Evolutionary conservation across 2,113 vertebrate species (phyloP).

Genomic region (Sclerurus mexicanus): DNA sequence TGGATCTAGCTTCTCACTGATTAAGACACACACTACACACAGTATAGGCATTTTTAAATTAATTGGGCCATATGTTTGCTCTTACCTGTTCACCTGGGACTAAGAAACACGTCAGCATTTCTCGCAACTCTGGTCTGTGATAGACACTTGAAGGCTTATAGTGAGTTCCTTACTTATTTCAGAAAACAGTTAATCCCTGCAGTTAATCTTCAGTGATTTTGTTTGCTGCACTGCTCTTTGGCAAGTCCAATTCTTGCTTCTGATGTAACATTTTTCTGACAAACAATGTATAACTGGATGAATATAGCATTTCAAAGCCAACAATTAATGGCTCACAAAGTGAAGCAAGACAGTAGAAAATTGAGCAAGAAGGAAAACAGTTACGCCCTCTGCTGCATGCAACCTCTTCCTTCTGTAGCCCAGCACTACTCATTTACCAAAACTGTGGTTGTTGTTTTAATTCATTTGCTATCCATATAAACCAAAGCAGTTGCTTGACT

Average conservation of each 20-base stretch:
- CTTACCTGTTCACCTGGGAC: not conserved
- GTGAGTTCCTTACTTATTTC: not conserved
- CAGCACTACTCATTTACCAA: not conserved
- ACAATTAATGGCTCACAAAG: fast-evolving
- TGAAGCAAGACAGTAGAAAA: not conserved
- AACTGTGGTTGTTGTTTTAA: not conserved
- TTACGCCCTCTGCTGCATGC: not conserved
- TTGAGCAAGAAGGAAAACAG: not conserved
- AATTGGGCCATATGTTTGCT: not conserved
- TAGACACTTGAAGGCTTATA: not conserved
- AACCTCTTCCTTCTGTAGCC: not conserved
- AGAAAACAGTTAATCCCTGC: not conserved
- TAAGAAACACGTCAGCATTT: not conserved
- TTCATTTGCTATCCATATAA: not conserved
- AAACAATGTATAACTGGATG: not conserved
- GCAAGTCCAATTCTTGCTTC: not conserved
- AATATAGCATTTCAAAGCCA: not conserved
- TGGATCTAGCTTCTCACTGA: not conserved
- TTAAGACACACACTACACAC: not conserved
- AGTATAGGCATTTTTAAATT: not conserved
- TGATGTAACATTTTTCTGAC: not conserved
- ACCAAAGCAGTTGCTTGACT: not conserved
- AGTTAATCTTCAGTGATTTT: not conserved
- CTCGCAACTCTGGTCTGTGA: not conserved
- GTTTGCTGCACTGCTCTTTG: not conserved